These are phyloP conservation scores for Volucella bombylans DNA, from an alignment of 2,888 invertebrate species.

Conservation along the genomic window DNA sequence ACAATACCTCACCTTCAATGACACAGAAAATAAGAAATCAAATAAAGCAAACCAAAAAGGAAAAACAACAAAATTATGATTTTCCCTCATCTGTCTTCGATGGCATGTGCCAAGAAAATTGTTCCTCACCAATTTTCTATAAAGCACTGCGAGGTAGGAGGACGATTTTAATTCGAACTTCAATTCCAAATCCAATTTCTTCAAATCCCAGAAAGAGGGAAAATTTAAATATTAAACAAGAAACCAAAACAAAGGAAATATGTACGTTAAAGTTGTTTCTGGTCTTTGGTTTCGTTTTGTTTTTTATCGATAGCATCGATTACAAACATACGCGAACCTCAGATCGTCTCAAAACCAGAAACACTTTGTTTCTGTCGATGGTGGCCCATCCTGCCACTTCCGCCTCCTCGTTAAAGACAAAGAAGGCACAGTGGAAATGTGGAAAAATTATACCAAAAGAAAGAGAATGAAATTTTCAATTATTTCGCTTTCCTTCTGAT, in stretches of 20 bases:
- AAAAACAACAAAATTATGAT: slow-evolving; percentile 49
- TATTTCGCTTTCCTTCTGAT: slow-evolving; percentile 59
- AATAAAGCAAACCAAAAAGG: slow-evolving; percentile 24
- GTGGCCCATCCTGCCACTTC: not conserved
- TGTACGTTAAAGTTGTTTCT: slow-evolving; percentile 16
- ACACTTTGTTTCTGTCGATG: slow-evolving; percentile 54
- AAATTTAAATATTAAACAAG: slow-evolving; percentile 61
- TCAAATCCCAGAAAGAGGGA: slow-evolving; percentile 40
- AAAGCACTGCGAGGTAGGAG: slow-evolving; percentile 18
- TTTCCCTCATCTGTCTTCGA: slow-evolving; percentile 22
- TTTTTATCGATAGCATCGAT: slow-evolving; percentile 57
- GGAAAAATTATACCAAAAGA: slow-evolving; percentile 30
- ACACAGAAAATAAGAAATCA: slow-evolving; percentile 27
- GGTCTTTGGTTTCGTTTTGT: slow-evolving; percentile 15
- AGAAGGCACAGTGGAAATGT: slow-evolving; percentile 15
- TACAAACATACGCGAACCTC: slow-evolving; percentile 56
- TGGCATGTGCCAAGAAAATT: slow-evolving; percentile 56
- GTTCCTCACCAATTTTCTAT: slow-evolving; percentile 51
- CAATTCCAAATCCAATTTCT: slow-evolving; percentile 42
- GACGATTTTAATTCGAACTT: not conserved
- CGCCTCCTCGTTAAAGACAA: slow-evolving; percentile 5
- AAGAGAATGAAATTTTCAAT: slow-evolving; percentile 65
- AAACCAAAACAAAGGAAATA: slow-evolving; percentile 22
- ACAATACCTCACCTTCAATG: slow-evolving; percentile 39
- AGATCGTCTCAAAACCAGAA: slow-evolving; percentile 58